Percentiles rank a stretch among this genome's conserved stretches.
These are phyloP conservation scores for Drosophila histrio DNA, from an alignment of 2,888 invertebrate genomes.

Conservation along the genomic window DNA sequence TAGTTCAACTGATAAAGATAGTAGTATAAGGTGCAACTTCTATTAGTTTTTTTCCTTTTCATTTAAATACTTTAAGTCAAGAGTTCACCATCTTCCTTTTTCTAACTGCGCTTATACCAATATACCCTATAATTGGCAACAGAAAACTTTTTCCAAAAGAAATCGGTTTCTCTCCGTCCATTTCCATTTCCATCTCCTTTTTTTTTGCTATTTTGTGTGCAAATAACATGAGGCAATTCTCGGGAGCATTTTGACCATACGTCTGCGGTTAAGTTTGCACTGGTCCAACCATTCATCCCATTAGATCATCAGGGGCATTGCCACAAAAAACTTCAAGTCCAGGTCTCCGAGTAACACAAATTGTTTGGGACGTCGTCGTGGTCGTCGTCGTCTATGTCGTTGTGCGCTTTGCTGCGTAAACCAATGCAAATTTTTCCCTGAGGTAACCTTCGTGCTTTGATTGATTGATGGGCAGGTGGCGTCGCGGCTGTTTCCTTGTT, in stretches of 20 bases:
- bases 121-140: slow-evolving; percentile 20
- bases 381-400: slow-evolving; percentile 5
- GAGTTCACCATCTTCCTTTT: neutral
- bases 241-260: slow-evolving; percentile 73
- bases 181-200: slow-evolving; percentile 7
- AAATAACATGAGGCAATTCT: slow-evolving; percentile 72
- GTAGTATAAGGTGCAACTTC: neutral
- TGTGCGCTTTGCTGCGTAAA: slow-evolving; percentile 59
- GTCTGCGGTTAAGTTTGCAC: slow-evolving; percentile 75
- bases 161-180: slow-evolving; percentile 28
- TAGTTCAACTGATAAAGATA: too few species aligned
- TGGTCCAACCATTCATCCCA: slow-evolving; percentile 50
- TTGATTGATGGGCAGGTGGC: slow-evolving; percentile 71
- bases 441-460: slow-evolving; percentile 78
- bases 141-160: slow-evolving; percentile 38
- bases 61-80: neutral
- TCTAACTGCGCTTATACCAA: neutral
- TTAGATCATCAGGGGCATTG: slow-evolving; percentile 34
- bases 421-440: slow-evolving; percentile 77
- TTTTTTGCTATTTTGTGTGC: slow-evolving; percentile 30
- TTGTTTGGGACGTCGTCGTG: slow-evolving; percentile 65
- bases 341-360: slow-evolving; percentile 53
- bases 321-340: slow-evolving; percentile 31
- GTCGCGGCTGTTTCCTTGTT: slow-evolving; percentile 49
- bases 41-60: neutral